Evolutionary conservation across 2,888 invertebrate species (phyloP), one percentile per base, ranked within the genome.

Genomic region (Phyllotreta striolata): DNA sequence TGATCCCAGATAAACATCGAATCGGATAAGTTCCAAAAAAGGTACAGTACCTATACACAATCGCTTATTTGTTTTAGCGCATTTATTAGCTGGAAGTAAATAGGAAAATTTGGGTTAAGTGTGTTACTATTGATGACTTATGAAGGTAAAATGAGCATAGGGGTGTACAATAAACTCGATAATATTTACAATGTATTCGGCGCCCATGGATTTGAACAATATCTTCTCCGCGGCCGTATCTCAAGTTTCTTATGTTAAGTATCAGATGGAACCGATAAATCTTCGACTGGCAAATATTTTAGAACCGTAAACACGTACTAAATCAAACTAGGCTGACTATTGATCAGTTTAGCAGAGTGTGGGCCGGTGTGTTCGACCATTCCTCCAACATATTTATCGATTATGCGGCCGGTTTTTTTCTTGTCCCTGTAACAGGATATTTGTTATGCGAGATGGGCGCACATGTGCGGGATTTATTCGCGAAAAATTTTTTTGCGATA

Each of bases 301-400:
- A 76, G 73, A 73, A 74, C 73, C 75, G 73, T 71, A 75, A 76
- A 76, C 76, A 76, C 74, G 69, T 73, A 70, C 72, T 77, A 77
- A 77, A 77, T 77, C 76, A 77, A 76, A 75, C 71, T 72, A 71
- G 72, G 68, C 69, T 72, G 74, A 73, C 77, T 77, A 77, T 76
- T 77, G 77, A 77, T 77, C 76, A 75, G 76, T 70, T 72, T 24
- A 24, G 66, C 68, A 63, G 55, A 63, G 72, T 71, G 73, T 72
- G 69, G 71, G 70, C 62, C 63, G 70, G 59, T 62, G 65, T 66
- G 66, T 66, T 62, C 62, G 49, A 55, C 57, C 61, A 24, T 63
- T 39, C 49, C 47, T 66, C 63, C 58, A 24, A 58, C 60, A 63
- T 66, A 63, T 61, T 63, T 66, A 66, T 66, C 58, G 63, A 63